These are phyloP conservation scores for Hippocampus zosterae DNA, from an alignment of 2,113 vertebrate species.

Conservation along the genomic window DNA sequence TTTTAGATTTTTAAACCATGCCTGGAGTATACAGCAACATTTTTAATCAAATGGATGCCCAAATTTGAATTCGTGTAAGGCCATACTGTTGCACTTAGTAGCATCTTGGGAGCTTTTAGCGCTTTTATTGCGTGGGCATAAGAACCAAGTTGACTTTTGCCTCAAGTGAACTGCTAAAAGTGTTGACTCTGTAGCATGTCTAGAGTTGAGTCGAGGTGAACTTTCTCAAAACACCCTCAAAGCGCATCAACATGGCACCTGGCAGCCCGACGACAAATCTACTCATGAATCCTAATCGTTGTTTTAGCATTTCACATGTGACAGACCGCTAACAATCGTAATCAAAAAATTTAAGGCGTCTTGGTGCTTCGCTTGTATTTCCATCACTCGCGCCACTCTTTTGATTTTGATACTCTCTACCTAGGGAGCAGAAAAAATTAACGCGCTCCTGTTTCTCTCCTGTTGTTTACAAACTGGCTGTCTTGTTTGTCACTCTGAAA, in stretches of 20 bases:
- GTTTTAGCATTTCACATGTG: slow-evolving; percentile 33
- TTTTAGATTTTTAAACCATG: slow-evolving; percentile 19
- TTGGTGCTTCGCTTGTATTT: not conserved
- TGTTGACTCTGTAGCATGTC: slow-evolving; percentile 11
- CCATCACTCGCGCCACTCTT: not conserved
- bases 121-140: slow-evolving; percentile 15
- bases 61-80: not conserved
- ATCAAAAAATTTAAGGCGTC: slow-evolving; percentile 49
- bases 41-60: slow-evolving; percentile 3
- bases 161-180: slow-evolving; percentile 12
- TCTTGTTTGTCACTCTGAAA: slow-evolving; percentile 38
- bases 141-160: slow-evolving; percentile 11
- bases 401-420: slow-evolving; percentile 21
- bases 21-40: slow-evolving; percentile 8
- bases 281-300: slow-evolving; percentile 57
- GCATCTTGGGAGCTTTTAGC: slow-evolving; percentile 4
- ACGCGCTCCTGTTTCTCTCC: slow-evolving; percentile 18
- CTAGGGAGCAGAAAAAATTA: slow-evolving; percentile 3
- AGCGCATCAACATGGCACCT: not conserved
- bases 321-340: slow-evolving; percentile 34
- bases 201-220: slow-evolving; percentile 51
- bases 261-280: slow-evolving; percentile 18
- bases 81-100: slow-evolving; percentile 1
- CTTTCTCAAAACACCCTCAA: slow-evolving; percentile 40
- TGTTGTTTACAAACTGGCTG: slow-evolving; percentile 10